Percentiles rank a stretch among this genome's conserved stretches.
phyloP scores from a whole-genome alignment of 2,797 vertebrate species.

The Rhadinocentrus ornatus region DNA sequence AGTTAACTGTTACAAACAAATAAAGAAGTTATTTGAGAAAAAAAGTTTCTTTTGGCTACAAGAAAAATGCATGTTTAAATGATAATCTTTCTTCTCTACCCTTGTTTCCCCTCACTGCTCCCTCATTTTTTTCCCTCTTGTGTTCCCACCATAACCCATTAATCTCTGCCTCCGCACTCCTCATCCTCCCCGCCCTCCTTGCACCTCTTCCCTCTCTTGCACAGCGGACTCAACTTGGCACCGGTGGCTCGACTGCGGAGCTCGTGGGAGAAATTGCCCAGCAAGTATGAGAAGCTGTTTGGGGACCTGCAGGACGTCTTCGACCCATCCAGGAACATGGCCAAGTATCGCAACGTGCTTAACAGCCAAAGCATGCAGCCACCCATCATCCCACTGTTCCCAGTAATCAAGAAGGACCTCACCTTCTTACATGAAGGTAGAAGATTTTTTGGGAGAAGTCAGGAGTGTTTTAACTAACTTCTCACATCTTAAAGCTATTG shows the following conservation, averaged over 20 bases:
- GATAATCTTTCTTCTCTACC: constrained; percentile 6
- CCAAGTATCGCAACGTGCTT: constrained; percentile 96
- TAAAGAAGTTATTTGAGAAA: background rate
- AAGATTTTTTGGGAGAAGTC: background rate
- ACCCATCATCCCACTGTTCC: constrained; percentile 97
- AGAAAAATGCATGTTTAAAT: background rate
- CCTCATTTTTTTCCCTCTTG: background rate
- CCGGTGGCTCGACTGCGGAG: constrained; percentile 91
- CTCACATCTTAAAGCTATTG: too few species aligned
- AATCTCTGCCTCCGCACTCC: constrained; percentile 29
- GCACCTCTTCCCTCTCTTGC: constrained; percentile 30
- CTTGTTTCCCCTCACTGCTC: background rate
- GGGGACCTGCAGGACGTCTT: constrained; percentile 96
- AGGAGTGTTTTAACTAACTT: background rate
- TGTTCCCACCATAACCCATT: constrained; percentile 32
- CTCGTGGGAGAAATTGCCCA: constrained; percentile 97
- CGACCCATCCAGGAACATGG: constrained; percentile 98
- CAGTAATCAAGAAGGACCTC: constrained; percentile 98
- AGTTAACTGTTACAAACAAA: constrained; percentile 1
- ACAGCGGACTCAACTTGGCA: constrained; percentile 92
- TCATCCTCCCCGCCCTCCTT: background rate
- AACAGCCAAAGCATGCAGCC: constrained; percentile 98
- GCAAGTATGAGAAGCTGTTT: constrained; percentile 96
- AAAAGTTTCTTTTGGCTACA: background rate
- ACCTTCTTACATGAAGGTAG: constrained; percentile 98